Base-by-base conservation (phyloP, 2,113 vertebrate species). In the Pholis gunnellus region DNA sequence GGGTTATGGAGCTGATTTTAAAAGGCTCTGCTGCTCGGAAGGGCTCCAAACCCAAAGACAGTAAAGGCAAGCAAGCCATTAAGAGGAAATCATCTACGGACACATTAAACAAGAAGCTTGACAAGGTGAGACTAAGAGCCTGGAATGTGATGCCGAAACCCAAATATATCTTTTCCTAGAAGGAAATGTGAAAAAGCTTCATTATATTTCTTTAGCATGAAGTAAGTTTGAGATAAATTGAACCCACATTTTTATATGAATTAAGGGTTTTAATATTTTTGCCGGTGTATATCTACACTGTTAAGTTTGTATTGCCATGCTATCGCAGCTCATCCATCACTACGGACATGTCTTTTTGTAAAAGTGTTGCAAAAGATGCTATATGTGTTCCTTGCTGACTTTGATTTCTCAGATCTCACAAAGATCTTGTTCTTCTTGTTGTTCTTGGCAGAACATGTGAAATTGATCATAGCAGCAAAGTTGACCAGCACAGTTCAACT, bases 111-210 rank as follows among this genome's bases (percentile, higher is more conserved):
- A 94, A 92, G 92, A 95, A 89, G 25, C 84, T 52, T 25, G 91
- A 95, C 57, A 96, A 97, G 96, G 96, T 97, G 93, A 97, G 96
- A 91, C 14, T 10, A 69, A 69, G 31, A 64, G 20, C 11, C 27
- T 17, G 57, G 31, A 60, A 17, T 60, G 17, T 31, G 34, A 18
- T 31, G 57, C 27, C 59, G 6, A 20, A 60, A 60, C 27, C 15
- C 13, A 29, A 60, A 31, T 34, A 34, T 22, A 50, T 17, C 22
- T 38, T 61, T 63, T 44, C 25, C 14, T 59, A 59, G 56, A 29
- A 29, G 38, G 29, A 34, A 66, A 64, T 64, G 20, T 72, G n/a
- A 57, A 72, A 10, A 44, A 8, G 4, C 14, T 54, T 6, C 22
- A 48, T 60, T 40, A 25, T 72, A 10, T 29, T 72, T 14, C 34